Evolutionary conservation across 2,797 vertebrate species (phyloP).

Genomic region (Tinamus major): DNA sequence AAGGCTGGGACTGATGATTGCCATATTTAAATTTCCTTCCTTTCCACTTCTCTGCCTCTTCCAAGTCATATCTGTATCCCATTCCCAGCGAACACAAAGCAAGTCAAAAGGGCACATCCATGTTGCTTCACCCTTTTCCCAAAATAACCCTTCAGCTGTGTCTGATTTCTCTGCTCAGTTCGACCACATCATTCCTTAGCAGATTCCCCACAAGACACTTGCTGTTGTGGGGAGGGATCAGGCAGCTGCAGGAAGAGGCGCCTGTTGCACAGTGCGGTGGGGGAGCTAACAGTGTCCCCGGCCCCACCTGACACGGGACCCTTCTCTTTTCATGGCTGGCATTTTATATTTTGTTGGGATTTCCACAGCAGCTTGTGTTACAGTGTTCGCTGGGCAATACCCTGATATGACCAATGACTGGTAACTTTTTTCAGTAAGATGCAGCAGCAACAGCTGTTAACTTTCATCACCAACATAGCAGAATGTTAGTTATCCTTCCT

Average conservation of each 20-base stretch:
- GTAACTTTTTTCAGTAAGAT: neutral
- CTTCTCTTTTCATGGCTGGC: neutral
- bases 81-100: neutral
- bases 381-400: neutral
- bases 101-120: neutral
- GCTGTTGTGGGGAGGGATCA: neutral
- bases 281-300: rapidly evolving
- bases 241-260: neutral
- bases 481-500: neutral
- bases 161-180: neutral
- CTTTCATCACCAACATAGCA: neutral
- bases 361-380: neutral
- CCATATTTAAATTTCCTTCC: neutral
- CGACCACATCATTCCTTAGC: constrained; percentile 17
- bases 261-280: neutral
- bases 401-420: neutral
- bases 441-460: neutral
- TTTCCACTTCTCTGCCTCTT: neutral
- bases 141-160: constrained; percentile 61
- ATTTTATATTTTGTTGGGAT: neutral
- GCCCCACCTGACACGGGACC: neutral
- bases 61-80: neutral
- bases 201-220: neutral
- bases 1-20: neutral
- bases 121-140: neutral